Base-by-base conservation (phyloP, 2,888 invertebrate species). In the Cephus pulcher region DNA sequence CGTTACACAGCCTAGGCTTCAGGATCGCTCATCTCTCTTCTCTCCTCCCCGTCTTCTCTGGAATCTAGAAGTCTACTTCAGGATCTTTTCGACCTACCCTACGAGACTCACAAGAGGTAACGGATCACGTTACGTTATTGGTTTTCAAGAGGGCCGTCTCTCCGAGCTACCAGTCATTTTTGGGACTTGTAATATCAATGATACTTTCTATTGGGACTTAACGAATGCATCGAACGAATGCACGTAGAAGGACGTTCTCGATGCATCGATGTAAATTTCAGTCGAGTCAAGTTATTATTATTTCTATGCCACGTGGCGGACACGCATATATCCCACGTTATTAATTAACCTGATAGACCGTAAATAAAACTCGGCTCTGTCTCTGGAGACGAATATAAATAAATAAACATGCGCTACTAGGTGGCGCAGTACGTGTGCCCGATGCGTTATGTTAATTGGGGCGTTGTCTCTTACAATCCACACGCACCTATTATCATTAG, bases 391-490 rank as follows among this genome's bases (percentile, higher is more conserved):
- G 85, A 90, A 90, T 90, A 91, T 91, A 91, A 91, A 91, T 91
- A 91, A 90, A 91, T 90, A 91, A 90, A 90, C 88, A 56, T 56
- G 23, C 56, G 88, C 82, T 79, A 78, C 80, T 70, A 69, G 76
- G 75, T 33, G 73, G 73, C 75, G 80, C 78, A 73, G 75, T 78
- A 80, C 79, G 76, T 77, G 75, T 69, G 78, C 83, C 79, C 84
- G 85, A 89, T 88, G 90, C 87, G 90, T 91, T 91, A 91, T 90
- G 91, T 91, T 91, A 91, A 91, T 91, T 91, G 90, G 91, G 91
- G 91, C 91, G 91, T 91, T 91, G 91, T 91, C 91, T 90, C 88
- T 74, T 69, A 86, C 82, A 87, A 87, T 82, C 82, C 89, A 90
- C 90, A 89, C 90, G 89, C 90, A 90, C 90, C 90, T 89, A 90